phyloP scores from a whole-genome alignment of 2,888 invertebrate genomes.

The Andrena dorsata region DNA sequence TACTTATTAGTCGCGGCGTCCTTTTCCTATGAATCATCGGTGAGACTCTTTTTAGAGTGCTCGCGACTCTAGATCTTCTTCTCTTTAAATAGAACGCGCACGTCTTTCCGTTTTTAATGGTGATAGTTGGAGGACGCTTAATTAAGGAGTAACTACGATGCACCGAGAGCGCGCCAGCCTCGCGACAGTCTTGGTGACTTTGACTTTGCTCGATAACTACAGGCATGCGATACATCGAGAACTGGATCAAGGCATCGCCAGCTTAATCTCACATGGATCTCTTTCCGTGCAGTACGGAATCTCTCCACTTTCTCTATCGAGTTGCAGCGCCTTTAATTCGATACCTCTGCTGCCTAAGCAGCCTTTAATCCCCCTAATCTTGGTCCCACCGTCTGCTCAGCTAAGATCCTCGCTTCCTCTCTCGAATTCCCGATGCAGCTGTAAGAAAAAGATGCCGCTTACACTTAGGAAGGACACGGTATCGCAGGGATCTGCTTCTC shows the following conservation, averaged over 20 bases:
- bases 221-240: not conserved
- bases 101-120: too few relatives aligned
- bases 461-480: too few relatives aligned
- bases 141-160: not conserved
- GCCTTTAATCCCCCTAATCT: constrained; percentile 3
- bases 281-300: constrained; percentile 3
- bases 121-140: not conserved
- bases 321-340: constrained; percentile 17
- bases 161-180: constrained; percentile 4
- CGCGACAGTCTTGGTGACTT: constrained; percentile 53
- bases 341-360: not conserved
- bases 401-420: too few relatives aligned
- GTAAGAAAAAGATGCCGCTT: not conserved
- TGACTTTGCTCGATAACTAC: constrained; percentile 63
- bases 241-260: constrained; percentile 35
- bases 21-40: constrained; percentile 10
- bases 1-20: not conserved
- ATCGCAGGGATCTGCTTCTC: too few relatives aligned
- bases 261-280: constrained; percentile 7
- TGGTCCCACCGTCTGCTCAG: not conserved
- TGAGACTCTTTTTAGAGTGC: not conserved
- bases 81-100: not conserved
- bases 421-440: too few relatives aligned
- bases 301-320: constrained; percentile 42
- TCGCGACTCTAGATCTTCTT: not conserved